Evolutionary conservation across 2,797 vertebrate species (phyloP).

Genomic region (Neopelma chrysocephalum): DNA sequence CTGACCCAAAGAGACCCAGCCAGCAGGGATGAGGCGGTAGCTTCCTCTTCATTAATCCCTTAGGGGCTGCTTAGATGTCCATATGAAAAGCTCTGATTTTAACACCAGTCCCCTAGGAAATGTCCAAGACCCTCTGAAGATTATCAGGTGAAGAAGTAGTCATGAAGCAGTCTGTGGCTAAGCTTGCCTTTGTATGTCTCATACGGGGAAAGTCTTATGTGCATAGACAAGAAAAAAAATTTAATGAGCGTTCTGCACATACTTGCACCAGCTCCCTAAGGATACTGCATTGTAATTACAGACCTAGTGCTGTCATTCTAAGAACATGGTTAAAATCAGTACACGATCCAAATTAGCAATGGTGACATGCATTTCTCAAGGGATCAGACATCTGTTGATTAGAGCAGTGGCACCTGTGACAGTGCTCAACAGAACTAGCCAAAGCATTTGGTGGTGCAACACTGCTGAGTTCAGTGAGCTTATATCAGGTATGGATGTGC

Average conservation of each 20-base stretch:
- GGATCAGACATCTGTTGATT: background rate
- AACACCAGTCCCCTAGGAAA: background rate
- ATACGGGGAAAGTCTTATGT: background rate
- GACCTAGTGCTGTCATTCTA: background rate
- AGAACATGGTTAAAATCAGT: background rate
- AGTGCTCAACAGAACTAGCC: background rate
- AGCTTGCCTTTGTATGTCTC: background rate
- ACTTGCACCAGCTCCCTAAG: background rate
- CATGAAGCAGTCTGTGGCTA: background rate
- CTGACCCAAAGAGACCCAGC: constrained; percentile 2
- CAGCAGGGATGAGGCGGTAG: background rate
- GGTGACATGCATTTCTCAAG: background rate
- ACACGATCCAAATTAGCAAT: background rate
- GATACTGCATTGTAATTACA: background rate
- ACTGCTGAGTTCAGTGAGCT: background rate
- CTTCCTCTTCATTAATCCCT: background rate
- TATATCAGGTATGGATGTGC: background rate
- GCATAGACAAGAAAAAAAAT: background rate
- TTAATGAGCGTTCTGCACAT: background rate
- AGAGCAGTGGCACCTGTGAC: background rate
- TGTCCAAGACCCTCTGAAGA: background rate
- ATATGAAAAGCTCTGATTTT: background rate
- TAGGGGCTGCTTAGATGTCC: background rate
- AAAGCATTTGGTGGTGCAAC: background rate
- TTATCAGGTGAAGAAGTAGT: background rate